Conservation (phyloP, 2,888 invertebrate species). For the Drosophila testacea region DNA sequence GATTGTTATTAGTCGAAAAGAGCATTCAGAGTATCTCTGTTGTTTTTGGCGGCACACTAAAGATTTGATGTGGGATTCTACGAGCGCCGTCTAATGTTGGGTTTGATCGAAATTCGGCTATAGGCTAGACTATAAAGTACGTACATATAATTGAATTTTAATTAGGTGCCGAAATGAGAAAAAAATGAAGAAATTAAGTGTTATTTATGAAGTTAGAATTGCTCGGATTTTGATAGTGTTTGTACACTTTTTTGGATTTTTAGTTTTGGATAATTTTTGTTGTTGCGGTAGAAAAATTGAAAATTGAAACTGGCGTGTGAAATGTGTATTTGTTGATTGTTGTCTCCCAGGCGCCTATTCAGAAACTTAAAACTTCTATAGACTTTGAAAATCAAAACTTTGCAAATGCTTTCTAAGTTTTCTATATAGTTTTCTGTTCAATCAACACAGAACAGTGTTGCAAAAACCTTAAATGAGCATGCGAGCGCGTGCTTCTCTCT, state of each 20-base stretch:
- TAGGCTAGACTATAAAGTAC: constrained; percentile 8
- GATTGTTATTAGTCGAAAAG: neutral
- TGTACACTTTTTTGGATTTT: constrained; percentile 48
- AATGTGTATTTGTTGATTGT: constrained; percentile 31
- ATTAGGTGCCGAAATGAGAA: constrained; percentile 29
- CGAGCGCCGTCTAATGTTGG: constrained; percentile 20
- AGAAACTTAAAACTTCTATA: too few species aligned
- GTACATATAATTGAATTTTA: constrained; percentile 30
- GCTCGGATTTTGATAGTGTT: constrained; percentile 23
- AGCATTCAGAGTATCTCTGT: neutral
- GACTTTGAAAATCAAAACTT: neutral
- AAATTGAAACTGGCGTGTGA: constrained; percentile 55
- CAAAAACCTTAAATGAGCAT: constrained; percentile 19
- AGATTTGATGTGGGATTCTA: constrained; percentile 23
- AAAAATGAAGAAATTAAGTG: constrained; percentile 3
- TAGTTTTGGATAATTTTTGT: constrained; percentile 54
- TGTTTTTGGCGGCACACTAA: constrained; percentile 5
- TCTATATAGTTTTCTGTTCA: neutral
- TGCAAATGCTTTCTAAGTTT: constrained; percentile 5
- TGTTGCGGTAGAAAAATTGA: constrained; percentile 53
- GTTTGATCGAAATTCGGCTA: constrained; percentile 29
- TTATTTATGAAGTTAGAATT: constrained; percentile 8
- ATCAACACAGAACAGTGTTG: constrained; percentile 34
- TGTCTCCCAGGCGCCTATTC: constrained; percentile 7
- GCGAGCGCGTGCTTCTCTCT: neutral